Evolutionary conservation across 2,113 vertebrate genomes (phyloP).

Genomic region (Reinhardtius hippoglossoides): DNA sequence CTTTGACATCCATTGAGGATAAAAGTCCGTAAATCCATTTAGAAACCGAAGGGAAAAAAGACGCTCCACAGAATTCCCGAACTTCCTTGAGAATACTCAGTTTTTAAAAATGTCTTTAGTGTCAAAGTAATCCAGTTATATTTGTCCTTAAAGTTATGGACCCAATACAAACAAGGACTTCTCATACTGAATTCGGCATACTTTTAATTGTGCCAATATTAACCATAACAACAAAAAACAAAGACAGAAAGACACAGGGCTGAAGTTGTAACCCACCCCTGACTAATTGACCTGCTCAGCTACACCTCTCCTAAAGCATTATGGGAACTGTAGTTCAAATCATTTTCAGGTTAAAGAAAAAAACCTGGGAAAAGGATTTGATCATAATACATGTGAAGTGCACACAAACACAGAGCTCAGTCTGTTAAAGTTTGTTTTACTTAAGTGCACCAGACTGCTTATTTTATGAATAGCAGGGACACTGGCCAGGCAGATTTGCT

Average conservation of each 20-base stretch:
- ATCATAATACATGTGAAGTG: neutral
- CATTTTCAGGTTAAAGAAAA: neutral
- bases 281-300: neutral
- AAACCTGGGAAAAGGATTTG: neutral
- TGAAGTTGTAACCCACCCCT: neutral
- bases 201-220: neutral
- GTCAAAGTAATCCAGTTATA: neutral
- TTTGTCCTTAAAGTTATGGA: accelerated
- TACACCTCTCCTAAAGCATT: neutral
- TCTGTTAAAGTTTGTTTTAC: conserved; percentile 5
- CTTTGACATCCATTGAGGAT: neutral
- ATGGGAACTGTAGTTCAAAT: conserved; percentile 7
- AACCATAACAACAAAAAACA: too few relatives aligned
- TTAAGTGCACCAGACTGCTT: neutral
- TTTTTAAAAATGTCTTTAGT: neutral
- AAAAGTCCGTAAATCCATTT: neutral
- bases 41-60: neutral
- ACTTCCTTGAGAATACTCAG: neutral
- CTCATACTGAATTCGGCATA: neutral
- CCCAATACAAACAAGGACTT: neutral
- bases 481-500: conserved; percentile 22
- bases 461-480: conserved; percentile 16
- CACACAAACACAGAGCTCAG: conserved; percentile 1
- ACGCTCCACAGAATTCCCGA: neutral
- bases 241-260: neutral